Conservation (phyloP, 2,797 vertebrate genomes). For the Peromyscus nudipes region DNA sequence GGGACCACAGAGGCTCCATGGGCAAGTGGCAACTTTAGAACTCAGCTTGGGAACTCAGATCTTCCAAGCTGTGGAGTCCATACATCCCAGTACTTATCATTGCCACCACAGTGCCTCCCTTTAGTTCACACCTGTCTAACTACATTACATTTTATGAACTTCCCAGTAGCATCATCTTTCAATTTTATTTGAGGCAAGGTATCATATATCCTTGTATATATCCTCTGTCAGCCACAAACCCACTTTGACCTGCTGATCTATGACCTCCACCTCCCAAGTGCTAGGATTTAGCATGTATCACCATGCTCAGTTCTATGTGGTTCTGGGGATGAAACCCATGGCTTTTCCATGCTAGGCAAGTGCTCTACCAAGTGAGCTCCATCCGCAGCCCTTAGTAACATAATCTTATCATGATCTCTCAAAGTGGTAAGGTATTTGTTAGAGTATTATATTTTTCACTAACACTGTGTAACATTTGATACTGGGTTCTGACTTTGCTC, state of each 20-base stretch:
- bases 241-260: background rate
- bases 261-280: background rate
- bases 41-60: background rate
- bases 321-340: background rate
- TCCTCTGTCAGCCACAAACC: background rate
- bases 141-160: background rate
- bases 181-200: background rate
- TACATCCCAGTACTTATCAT: background rate
- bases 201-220: background rate
- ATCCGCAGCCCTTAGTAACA: background rate
- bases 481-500: slow-evolving; percentile 10
- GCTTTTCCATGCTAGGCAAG: background rate
- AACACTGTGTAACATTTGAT: background rate
- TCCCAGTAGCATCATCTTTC: background rate
- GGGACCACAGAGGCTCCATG: background rate
- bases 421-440: slow-evolving; percentile 19
- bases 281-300: background rate
- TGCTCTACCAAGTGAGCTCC: background rate
- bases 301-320: background rate
- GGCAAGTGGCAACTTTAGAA: background rate
- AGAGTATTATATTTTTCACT: slow-evolving; percentile 42
- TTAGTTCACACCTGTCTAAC: slow-evolving; percentile 23
- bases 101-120: background rate
- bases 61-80: background rate
- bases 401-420: background rate